Evolutionary conservation across 2,113 vertebrate genomes (phyloP), one percentile per base, ranked within the genome.

Genomic region (Mesoclemmys tuberculata): DNA sequence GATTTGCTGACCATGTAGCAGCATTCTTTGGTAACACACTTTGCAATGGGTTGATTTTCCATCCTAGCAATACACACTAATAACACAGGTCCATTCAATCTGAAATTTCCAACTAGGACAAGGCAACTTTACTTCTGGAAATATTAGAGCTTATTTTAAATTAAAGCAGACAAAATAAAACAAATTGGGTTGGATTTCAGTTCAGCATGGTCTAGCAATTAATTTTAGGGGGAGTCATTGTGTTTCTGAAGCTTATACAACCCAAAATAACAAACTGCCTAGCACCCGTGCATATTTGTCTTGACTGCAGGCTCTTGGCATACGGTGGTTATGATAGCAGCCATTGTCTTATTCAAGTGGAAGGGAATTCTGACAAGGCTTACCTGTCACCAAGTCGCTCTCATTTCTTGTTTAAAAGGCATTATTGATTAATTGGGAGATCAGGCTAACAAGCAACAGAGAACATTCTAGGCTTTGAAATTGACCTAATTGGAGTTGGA

Each of bases 311-410:
- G 12, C 22, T 85, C 49, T 79, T 0, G 0, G 68, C 29, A 82
- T 29, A 78, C 71, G 82, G 68, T 18, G 78, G 16, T 29, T 64
- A 52, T 1, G 2, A 11, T 21, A 38, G 75, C 49, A 80, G 75
- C 26, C 46, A 58, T 29, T 54, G 35, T 31, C 51, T 56, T 79
- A 51, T 41, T 18, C 68, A 0, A 0, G 41, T 56, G 8, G 48
- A 2, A 10, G 22, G 11, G 68, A 19, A 31, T 11, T 55, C 41
- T 4, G 0, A 41, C 22, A 14, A 0, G 10, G 82, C 79, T 92
- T n/a, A 68, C 68, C 77, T 1, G 1, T 35, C 56, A 48, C 71
- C 1, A 22, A 61, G 71, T 46, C 58, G 56, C 31, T 38, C 61
- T 24, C 29, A 7, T 74, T 79, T 80, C 82, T 79, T 84, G 41